Base-by-base conservation (phyloP, 2,888 invertebrate genomes). In the Oscheius sp. region DNA sequence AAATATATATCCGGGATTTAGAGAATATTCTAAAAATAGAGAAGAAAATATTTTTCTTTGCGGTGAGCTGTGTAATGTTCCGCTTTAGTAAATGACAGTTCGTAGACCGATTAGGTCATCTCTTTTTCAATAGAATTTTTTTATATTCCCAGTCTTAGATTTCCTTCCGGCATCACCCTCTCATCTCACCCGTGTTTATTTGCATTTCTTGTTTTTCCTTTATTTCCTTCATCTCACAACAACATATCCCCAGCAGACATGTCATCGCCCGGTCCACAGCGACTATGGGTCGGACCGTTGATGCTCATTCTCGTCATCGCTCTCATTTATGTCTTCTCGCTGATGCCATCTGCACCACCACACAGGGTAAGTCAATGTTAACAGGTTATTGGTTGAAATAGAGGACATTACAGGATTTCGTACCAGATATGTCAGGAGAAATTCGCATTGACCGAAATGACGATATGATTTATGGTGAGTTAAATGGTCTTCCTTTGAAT, bases 241-340 rank as follows among this genome's bases (percentile, higher is more conserved):
- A 49, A 51, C 9, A 30, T 32, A 3, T 8, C 28, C 3, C 33
- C 54, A 57, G 45, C 36, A 68, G 63, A 24, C 59, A 44, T 41
- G 44, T 63, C 73, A 56, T 62, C 68, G 49, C 41, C 59, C 30
- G 44, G 44, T n/a, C 26, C 44, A 44, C 59, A 59, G 26, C 74
- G 75, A 47, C 65, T 78, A 17, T 78, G 78, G 78, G 74, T 77
- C 50, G 78, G 78, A 0, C 78, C 78, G 9, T 45, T 78, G 56
- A 66, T 78, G 70, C 74, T 78, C 45, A 71, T 77, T 32, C 67
- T 78, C 36, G 67, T 78, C 33, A 73, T 78, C 44, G 75, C 76
- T 14, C 66, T 78, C 33, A 78, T 78, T 47, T 78, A 78, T 68
- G 57, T 78, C 0, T 72, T 78, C 49, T 76, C 78, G 12, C 57